These are phyloP conservation scores for Prionailurus viverrinus DNA, from an alignment of 2,113 vertebrate genomes.

Conservation along the genomic window DNA sequence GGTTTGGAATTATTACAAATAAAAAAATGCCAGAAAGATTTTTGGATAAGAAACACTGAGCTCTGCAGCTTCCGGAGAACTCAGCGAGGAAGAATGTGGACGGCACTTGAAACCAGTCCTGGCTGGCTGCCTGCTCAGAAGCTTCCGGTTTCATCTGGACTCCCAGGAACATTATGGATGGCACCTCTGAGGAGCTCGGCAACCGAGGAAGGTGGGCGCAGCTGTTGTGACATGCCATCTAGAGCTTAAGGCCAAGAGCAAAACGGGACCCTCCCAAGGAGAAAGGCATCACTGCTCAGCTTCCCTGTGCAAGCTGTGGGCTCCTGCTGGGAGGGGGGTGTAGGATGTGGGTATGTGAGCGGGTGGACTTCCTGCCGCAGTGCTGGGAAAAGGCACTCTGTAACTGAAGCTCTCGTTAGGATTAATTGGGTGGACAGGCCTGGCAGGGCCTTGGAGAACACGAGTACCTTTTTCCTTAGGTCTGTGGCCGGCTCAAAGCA, in stretches of 20 bases:
- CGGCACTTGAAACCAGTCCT: conserved; percentile 57
- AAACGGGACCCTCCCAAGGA: not conserved
- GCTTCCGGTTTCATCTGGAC: conserved; percentile 16
- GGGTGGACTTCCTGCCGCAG: not conserved
- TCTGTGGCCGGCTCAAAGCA: not conserved
- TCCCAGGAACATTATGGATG: not conserved
- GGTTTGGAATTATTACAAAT: conserved; percentile 79
- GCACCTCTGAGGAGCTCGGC: not conserved
- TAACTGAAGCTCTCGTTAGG: not conserved
- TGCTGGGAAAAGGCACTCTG: not conserved
- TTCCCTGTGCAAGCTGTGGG: not conserved
- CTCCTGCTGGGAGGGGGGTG: not conserved
- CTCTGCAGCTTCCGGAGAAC: conserved; percentile 69
- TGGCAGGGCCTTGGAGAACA: not conserved
- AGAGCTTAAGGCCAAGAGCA: not conserved
- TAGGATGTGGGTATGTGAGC: not conserved
- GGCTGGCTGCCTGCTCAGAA: conserved; percentile 63
- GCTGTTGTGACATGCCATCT: not conserved
- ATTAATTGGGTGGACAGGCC: not conserved
- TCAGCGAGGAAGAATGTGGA: conserved; percentile 69
- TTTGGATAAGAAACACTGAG: conserved; percentile 72
- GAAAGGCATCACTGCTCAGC: not conserved
- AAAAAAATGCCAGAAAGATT: conserved; percentile 77
- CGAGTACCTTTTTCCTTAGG: conserved; percentile 11
- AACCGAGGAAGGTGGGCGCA: not conserved